These are phyloP conservation scores for Forbesichthys papilliferus DNA, from an alignment of 2,113 vertebrate species.

Conservation along the genomic window DNA sequence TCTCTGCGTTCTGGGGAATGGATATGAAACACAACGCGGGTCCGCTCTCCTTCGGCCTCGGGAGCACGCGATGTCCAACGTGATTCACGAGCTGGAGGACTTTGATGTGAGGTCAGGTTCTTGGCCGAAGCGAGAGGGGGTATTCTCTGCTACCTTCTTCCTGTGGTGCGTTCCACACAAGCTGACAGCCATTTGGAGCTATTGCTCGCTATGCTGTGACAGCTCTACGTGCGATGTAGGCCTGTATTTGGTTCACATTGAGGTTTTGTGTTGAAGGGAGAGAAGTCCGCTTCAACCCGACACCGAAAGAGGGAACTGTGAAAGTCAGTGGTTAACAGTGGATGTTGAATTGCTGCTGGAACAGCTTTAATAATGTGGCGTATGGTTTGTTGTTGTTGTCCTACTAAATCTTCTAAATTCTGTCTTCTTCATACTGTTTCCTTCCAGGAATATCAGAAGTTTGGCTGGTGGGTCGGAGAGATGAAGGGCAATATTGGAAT, in stretches of 20 bases:
- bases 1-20: conserved; percentile 20
- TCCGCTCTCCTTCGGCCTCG: conserved; percentile 36
- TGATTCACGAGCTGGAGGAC: conserved; percentile 58
- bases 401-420: background rate
- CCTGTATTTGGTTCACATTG: conserved; percentile 13
- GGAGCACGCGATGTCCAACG: conserved; percentile 30
- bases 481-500: conserved; percentile 93
- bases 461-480: conserved; percentile 98
- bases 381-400: background rate
- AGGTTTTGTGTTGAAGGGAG: conserved; percentile 24
- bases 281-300: conserved; percentile 23
- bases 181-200: conserved; percentile 64
- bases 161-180: conserved; percentile 67
- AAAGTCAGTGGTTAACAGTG: background rate
- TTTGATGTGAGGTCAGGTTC: conserved; percentile 67
- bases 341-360: no score
- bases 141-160: conserved; percentile 53
- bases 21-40: conserved; percentile 41
- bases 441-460: conserved; percentile 92
- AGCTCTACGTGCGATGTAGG: conserved; percentile 59
- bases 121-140: conserved; percentile 34
- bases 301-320: background rate
- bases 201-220: conserved; percentile 49
- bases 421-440: conserved; percentile 40
- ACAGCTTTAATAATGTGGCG: background rate